A percentile compares a stretch with the other conserved stretches of the same genome.
These are phyloP conservation scores for Astreopora myriophthalma DNA, from an alignment of 64 coral and sea anemone species.

Conservation along the genomic window DNA sequence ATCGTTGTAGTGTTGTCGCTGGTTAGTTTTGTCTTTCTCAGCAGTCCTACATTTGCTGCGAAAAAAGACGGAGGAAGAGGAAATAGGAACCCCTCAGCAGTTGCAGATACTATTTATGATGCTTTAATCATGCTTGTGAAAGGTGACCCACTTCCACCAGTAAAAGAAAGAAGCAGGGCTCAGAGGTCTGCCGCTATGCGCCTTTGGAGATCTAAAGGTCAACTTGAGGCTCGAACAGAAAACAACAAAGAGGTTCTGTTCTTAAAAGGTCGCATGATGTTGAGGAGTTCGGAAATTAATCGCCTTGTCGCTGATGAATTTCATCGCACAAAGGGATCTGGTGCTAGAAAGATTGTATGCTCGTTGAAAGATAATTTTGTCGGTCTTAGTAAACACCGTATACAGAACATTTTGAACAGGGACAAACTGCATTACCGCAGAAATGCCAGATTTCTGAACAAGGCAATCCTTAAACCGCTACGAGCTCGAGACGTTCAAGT, in stretches of 20 bases:
- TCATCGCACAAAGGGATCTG: no score
- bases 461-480: no score
- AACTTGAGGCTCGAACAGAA: background rate
- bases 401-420: no score
- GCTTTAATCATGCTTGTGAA: background rate
- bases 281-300: background rate
- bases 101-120: slow-evolving; percentile 32
- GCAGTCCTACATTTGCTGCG: background rate
- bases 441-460: no score
- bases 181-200: background rate
- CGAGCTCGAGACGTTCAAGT: no score
- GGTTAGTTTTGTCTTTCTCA: background rate
- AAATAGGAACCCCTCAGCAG: slow-evolving; percentile 7
- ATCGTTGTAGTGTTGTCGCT: background rate
- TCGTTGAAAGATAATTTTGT: no score
- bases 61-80: background rate
- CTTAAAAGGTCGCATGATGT: background rate
- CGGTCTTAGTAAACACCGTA: no score
- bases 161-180: background rate
- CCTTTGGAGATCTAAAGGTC: slow-evolving; percentile 24
- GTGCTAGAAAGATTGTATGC: no score
- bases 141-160: slow-evolving; percentile 5
- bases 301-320: no score
- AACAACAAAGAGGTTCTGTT: background rate
- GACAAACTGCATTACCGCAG: no score